Evolutionary conservation across 2,113 vertebrate genomes (phyloP), one percentile per base, ranked within the genome.

Genomic region (Mesocricetus auratus): DNA sequence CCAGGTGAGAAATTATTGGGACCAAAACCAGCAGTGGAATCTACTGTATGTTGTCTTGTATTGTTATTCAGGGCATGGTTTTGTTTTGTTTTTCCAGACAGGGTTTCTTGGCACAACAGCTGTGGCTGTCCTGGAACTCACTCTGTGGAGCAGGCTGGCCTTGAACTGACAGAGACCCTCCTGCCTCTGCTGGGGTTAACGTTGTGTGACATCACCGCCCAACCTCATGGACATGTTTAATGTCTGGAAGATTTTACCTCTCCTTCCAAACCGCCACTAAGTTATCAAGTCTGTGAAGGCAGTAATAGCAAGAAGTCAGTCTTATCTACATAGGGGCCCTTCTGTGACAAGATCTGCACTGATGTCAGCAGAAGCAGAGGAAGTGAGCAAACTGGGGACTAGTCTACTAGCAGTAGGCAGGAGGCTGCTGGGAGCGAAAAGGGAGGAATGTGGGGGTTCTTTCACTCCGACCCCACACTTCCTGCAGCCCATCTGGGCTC

Each of bases 381-480:
- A 89, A 75, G 53, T 69, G 62, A 24, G 64, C 62, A 62, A 64
- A 19, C 21, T 1, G 39, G 33, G 33, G 39, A 74, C 94, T 42
- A 73, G 82, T 75, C 74, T 73, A 66, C 69, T 81, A 92, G 81
- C 75, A 50, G 88, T 17, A 88, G 89, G 85, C 93, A 90, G 88
- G 78, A 86, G 82, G 86, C 60, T 58, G 64, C 79, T 86, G 21
- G 4, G 29, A 77, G 86, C 90, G 86, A 64, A 64, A 66, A 56
- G 39, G 86, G 50, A 83, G 87, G 96, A 95, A 92, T 94, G 93
- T 89, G 71, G 91, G 74, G 56, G 83, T 97, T 97, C 89, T 96
- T 91, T 93, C 45, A 19, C 88, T 92, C 73, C 7, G 13, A 81
- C 95, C 93, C 94, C 87, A 86, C 81, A 94, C 64, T 97, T 96